Evolutionary conservation across 2,113 vertebrate species (phyloP), one percentile per base, ranked within the genome.

Genomic region (Larimichthys polyactis): DNA sequence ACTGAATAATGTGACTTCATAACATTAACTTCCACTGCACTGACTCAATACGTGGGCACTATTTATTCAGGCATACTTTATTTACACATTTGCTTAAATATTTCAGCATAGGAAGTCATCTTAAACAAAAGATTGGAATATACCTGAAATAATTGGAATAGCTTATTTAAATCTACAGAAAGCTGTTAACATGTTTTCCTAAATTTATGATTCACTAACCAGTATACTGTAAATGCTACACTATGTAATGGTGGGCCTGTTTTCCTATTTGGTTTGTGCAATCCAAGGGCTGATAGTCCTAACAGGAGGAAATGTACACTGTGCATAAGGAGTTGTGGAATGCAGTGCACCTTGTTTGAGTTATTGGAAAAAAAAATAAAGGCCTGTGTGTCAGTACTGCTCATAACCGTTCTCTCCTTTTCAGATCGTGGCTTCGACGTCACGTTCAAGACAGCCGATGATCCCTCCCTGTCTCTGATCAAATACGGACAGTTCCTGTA

Each of bases 401-500:
- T 74, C 2, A 72, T 46, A 19, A 69, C 14, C 14, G 55, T 5
- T 72, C 5, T 87, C 9, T 77, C 1, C 16, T 51, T 83, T 89
- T 64, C 90, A 99, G 98, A 98, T 86, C 96, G 97, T 57, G 97
- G 96, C 48, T 99, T 99, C 12, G 97, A 99, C 76, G 93, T 99
- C 58, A 91, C 97, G 1, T 97, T 98, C 91, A 97, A 97, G 89
- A 98, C 96, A 0, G 97, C 98, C 0, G 98, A 99, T 64, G 98
- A 99, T 4, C 95, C 97, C 0, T 92, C 97, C 17, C 92, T 99
- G 24, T 98, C 98, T 2, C 93, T 99, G 32, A 99, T 99, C 79
- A 99, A 99, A 88, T 99, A 99, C 0, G 98, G 98, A 11, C 98
- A 99, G 69, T 99, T 99, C 82, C 90, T 99, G 0, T 99, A 97